phyloP scores from a whole-genome alignment of 1,140 invertebrate species.

The Lamellibrachia luymesi region DNA sequence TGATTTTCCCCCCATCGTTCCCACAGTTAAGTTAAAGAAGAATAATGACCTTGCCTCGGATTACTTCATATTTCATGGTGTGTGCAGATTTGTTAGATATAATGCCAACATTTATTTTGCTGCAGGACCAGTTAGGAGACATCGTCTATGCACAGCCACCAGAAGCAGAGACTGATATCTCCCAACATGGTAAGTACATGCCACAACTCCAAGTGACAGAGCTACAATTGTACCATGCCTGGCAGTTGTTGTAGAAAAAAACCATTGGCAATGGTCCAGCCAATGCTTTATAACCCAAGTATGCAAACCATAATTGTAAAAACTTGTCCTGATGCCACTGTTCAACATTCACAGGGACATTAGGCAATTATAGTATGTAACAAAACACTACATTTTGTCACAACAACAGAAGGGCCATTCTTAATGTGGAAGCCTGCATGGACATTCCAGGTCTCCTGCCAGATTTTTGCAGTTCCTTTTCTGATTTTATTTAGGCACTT shows the following conservation, averaged over 20 bases:
- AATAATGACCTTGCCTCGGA: neutral
- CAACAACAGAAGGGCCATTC: no score
- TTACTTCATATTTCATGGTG: neutral
- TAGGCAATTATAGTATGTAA: no score
- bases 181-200: constrained; percentile 52
- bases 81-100: neutral
- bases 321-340: no score
- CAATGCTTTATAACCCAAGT: no score
- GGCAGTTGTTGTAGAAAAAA: neutral
- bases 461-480: no score
- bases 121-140: constrained; percentile 82
- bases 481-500: neutral
- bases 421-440: no score
- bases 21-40: neutral
- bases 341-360: no score
- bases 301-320: no score
- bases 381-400: no score
- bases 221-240: neutral
- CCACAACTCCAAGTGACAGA: neutral
- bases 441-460: no score
- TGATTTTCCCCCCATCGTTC: no score
- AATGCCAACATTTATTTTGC: neutral
- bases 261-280: no score
- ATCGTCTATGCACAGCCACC: constrained; percentile 92
- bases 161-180: constrained; percentile 67